These are phyloP conservation scores for Penaeus monodon DNA, from an alignment of 2,888 invertebrate genomes.

Conservation along the genomic window DNA sequence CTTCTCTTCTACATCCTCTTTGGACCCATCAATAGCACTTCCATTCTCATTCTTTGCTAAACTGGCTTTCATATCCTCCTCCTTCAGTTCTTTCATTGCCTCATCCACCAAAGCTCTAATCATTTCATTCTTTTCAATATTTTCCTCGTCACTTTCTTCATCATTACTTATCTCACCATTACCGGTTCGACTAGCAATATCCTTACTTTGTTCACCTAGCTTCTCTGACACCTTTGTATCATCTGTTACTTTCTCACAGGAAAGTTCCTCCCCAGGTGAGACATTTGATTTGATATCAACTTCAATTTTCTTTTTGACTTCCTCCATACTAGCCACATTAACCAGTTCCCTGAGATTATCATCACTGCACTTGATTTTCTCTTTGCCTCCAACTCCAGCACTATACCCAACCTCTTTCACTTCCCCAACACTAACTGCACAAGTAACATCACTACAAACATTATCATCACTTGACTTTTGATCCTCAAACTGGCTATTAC, in stretches of 20 bases:
- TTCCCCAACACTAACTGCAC: constrained; percentile 40
- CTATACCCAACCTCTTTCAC: constrained; percentile 18
- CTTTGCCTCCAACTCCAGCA: constrained; percentile 35
- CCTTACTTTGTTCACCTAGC: too few species aligned
- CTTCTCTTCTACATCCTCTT: neutral
- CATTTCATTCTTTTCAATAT: constrained; percentile 10
- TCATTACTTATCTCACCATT: too few species aligned
- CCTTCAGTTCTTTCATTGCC: neutral
- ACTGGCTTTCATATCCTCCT: neutral
- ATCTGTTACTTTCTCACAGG: too few species aligned
- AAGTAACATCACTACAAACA: constrained; percentile 11
- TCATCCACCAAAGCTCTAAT: neutral
- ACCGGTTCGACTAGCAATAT: too few species aligned
- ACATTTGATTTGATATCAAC: too few species aligned
- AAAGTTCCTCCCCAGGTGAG: too few species aligned
- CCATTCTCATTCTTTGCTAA: neutral
- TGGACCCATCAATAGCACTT: neutral
- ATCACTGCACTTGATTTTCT: constrained; percentile 2
- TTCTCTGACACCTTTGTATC: too few species aligned
- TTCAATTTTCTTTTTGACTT: too few species aligned
- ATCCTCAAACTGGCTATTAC: constrained; percentile 56
- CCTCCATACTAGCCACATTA: too few species aligned
- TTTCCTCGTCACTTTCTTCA: neutral
- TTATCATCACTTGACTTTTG: constrained; percentile 11
- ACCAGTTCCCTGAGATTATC: too few species aligned